Evolutionary conservation across 2,797 vertebrate genomes (phyloP), one percentile per base, ranked within the genome.

Genomic region (Scolopax bukidnonensis): DNA sequence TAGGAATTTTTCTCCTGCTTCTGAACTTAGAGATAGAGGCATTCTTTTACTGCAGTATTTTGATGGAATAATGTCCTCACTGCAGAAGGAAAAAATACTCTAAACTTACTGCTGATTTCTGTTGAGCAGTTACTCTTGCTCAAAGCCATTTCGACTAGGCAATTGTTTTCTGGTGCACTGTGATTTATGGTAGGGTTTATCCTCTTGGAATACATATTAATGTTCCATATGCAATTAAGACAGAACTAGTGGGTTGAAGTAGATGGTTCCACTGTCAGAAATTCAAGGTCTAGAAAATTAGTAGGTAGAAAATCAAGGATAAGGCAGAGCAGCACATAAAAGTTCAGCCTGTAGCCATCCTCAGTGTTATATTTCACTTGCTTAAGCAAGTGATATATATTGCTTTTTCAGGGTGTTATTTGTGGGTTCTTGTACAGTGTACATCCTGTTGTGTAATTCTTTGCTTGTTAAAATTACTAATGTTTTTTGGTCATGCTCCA

Each of bases 401-500:
- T 0, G 0, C 21, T 14, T 41, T 73, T 9, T 45, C 30, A 10
- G 20, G 6, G 1, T 60, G 21, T 81, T 80, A 57, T 23, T 83
- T 74, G 15, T 57, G 24, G 21, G 33, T 36, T 64, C 28, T 70
- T 9, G 6, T 56, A 18, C 4, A 25, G 28, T 20, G 14, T 45
- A n/a, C 28, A 32, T 59, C 5, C 21, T 71, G 65, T 56, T 12
- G 16, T 60, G 4, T 36, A 67, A 24, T 70, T 71, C 2, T 68
- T 53, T 68, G 15, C 63, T 63, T 74, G 10, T 69, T 89, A 43
- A 73, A 79, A 21, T 65, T 45, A 28, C 20, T 38, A 45, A 56
- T 5, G 43, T 47, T 40, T 38, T 80, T 84, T 43, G 8, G 8
- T 89, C 5, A 1, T 9, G 14, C 9, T 6, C 6, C 5, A 2